Evolutionary conservation across 2,113 vertebrate species (phyloP).

Genomic region (Oceanites oceanicus): DNA sequence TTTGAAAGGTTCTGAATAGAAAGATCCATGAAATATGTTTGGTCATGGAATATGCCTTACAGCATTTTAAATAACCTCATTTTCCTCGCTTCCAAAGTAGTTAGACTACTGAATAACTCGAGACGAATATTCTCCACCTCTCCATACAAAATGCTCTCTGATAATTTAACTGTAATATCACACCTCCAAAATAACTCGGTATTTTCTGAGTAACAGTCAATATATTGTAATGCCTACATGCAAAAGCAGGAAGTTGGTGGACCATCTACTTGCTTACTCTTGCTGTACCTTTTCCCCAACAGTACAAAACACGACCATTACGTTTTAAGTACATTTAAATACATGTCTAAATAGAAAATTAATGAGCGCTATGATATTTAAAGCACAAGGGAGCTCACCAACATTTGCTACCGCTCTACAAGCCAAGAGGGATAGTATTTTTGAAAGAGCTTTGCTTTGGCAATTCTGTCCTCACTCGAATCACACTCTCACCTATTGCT

Average conservation of each 20-base stretch:
- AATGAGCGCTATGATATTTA: not conserved
- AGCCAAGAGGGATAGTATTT: not conserved
- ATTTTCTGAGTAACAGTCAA: not conserved
- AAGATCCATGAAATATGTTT: not conserved
- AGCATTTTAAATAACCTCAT: not conserved
- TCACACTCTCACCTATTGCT: not conserved
- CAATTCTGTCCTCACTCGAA: not conserved
- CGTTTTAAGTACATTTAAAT: not conserved
- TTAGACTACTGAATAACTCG: not conserved
- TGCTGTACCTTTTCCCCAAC: not conserved
- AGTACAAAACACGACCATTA: not conserved
- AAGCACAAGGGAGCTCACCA: not conserved
- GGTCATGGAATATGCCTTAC: not conserved
- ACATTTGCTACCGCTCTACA: not conserved
- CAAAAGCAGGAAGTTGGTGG: not conserved
- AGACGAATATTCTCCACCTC: not conserved
- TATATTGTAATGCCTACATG: not conserved
- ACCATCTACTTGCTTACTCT: not conserved
- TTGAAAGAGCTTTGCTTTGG: not conserved
- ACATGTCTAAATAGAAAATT: not conserved
- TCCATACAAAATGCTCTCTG: not conserved
- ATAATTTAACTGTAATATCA: not conserved
- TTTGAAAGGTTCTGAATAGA: not conserved
- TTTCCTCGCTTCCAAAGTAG: not conserved
- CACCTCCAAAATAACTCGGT: not conserved